Evolutionary conservation across 2,797 vertebrate species (phyloP), one percentile per base, ranked within the genome.

Genomic region (Rhinoraja longicauda): DNA sequence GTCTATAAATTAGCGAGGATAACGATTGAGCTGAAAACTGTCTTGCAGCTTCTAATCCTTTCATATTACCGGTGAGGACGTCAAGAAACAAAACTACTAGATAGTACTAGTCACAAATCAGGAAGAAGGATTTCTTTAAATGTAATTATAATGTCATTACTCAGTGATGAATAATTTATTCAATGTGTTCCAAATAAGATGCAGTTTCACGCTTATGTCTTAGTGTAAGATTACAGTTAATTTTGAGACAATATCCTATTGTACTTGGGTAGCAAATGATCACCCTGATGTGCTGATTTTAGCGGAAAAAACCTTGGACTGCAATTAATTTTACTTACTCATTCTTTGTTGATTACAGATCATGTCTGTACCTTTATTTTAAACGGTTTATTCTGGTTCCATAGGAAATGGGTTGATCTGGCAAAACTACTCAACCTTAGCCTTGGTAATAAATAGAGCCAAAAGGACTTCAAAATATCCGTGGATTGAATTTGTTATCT

Each of bases 1-100:
- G n/a, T n/a, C n/a, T n/a, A n/a, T n/a, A n/a, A 84, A 84, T 1
- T 0, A 86, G n/a, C 32, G 15, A 62, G 79, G 12, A 1, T 86
- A 57, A 32, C 29, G 19, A 64, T 17, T 86, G 57, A 62, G 17
- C 15, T 88, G 32, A 36, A 88, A 36, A 62, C n/a, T 64, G 19
- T 88, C 84, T 29, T n/a, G 64, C 6, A 19, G n/a, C 12, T 88
- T 67, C 59, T 88, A 88, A 88, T 88, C 84, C 59, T 67, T 88
- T 67, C 17, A 21, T 67, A 67, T 32, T 36, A 64, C 62, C 88
- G 59, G n/a, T 21, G 64, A 62, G n/a, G 32, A 17, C 88, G n/a
- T 67, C 84, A 88, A 64, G 45, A 88, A 67, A 21, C n/a, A 67
- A 67, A 77, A 36, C 4, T 64, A 36, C 84, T 88, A 88, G 84